Evolutionary conservation across 2,888 invertebrate species (phyloP).

Genomic region (Erebia ligea): DNA sequence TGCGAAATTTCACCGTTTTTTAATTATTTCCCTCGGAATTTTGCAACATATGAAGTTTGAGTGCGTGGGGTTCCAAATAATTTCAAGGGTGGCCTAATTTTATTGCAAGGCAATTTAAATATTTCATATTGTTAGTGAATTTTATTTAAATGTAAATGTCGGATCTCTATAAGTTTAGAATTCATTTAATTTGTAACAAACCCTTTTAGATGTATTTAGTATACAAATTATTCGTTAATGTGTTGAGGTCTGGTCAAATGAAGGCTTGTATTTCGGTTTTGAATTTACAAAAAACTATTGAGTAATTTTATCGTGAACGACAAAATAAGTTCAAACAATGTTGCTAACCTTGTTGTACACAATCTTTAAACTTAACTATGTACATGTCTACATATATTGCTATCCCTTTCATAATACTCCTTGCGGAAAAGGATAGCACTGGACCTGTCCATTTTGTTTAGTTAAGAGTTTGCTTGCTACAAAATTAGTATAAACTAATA

Average conservation of each 20-base stretch:
- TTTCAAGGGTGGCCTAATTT: neutral
- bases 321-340: neutral
- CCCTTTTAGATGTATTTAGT: slow-evolving; percentile 20
- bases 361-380: no score
- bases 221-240: slow-evolving; percentile 9
- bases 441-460: no score
- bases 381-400: no score
- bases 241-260: slow-evolving; percentile 22
- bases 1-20: no score
- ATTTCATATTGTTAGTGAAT: slow-evolving; percentile 18
- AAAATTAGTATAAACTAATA: no score
- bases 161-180: slow-evolving; percentile 44
- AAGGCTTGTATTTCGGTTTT: slow-evolving; percentile 5
- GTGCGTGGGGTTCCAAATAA: neutral
- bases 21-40: no score
- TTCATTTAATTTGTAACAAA: slow-evolving; percentile 45
- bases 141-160: slow-evolving; percentile 20
- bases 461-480: no score
- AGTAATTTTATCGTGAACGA: slow-evolving; percentile 22
- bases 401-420: no score
- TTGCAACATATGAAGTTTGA: no score
- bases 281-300: neutral
- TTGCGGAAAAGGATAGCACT: no score
- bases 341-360: neutral
- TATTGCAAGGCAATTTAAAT: neutral